Percentiles rank a stretch among this genome's conserved stretches.
These are phyloP conservation scores for Gasterosteus nipponicus DNA, from an alignment of 2,113 vertebrate genomes.

Conservation along the genomic window DNA sequence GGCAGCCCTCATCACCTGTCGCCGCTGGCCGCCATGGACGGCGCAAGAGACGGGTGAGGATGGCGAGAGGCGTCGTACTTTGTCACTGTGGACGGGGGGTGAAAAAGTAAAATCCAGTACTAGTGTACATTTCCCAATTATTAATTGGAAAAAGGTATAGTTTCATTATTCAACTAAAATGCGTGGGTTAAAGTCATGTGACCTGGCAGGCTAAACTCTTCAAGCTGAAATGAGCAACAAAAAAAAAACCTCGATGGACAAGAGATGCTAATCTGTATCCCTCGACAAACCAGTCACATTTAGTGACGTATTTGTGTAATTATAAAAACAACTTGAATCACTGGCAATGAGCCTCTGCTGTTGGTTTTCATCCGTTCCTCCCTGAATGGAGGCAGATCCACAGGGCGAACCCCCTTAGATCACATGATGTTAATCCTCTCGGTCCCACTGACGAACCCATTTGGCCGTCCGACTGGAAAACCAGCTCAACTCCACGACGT, in stretches of 20 bases:
- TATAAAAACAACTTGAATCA: slow-evolving; percentile 4
- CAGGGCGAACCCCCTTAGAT: slow-evolving; percentile 48
- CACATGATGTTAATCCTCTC: slow-evolving; percentile 54
- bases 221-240: background rate
- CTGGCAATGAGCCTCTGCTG: slow-evolving; percentile 8
- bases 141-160: slow-evolving; percentile 18
- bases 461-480: slow-evolving; percentile 57
- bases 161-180: background rate
- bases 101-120: slow-evolving; percentile 10
- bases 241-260: background rate
- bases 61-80: slow-evolving; percentile 6
- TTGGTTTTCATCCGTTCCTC: slow-evolving; percentile 46
- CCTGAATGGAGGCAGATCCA: slow-evolving; percentile 10
- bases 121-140: background rate
- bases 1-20: slow-evolving; percentile 88
- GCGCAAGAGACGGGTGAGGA: slow-evolving; percentile 88
- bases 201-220: background rate
- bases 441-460: slow-evolving; percentile 56
- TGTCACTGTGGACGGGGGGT: slow-evolving; percentile 26
- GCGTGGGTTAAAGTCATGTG: background rate
- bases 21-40: slow-evolving; percentile 83
- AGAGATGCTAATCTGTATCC: background rate
- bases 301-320: background rate
- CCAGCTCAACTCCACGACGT: slow-evolving; percentile 29
- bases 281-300: background rate